Percentiles rank a stretch among this genome's conserved stretches.
Conservation (phyloP, 2,888 invertebrate genomes). For the Drosophila atripex region DNA sequence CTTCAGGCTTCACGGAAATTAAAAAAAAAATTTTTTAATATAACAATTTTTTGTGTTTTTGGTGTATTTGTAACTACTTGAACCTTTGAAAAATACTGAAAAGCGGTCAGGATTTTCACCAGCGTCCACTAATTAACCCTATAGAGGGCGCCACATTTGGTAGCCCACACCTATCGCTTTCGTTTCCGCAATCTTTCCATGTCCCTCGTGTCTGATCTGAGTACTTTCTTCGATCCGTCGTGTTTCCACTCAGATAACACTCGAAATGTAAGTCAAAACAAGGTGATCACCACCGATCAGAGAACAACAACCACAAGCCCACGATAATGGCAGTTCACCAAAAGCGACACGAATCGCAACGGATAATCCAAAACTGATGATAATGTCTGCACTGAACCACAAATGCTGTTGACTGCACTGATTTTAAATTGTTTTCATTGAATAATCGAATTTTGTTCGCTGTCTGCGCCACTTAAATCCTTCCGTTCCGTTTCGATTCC, state of each 20-base stretch:
- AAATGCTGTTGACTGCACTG: constrained; percentile 11
- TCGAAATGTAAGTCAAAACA: constrained; percentile 13
- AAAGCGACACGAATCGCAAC: constrained; percentile 14
- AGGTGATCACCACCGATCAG: constrained; percentile 15
- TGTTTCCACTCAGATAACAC: constrained; percentile 19
- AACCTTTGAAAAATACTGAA: too few species aligned
- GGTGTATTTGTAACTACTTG: too few species aligned
- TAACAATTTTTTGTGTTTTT: too few species aligned
- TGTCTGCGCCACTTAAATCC: constrained; percentile 6
- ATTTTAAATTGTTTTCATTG: background rate
- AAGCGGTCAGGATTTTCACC: too few species aligned
- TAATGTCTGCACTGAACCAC: constrained; percentile 23
- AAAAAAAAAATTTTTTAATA: too few species aligned
- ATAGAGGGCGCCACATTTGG: background rate
- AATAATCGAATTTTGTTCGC: background rate
- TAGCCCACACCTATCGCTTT: background rate
- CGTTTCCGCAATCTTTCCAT: constrained; percentile 11
- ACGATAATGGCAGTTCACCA: background rate
- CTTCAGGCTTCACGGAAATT: too few species aligned
- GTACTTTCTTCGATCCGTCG: constrained; percentile 28
- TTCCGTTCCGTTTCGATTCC: background rate
- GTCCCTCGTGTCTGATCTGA: constrained; percentile 6
- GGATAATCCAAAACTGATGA: constrained; percentile 10
- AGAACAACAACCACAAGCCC: constrained; percentile 11
- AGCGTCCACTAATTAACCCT: too few species aligned